Conservation (phyloP, 2,888 invertebrate genomes). For the Diaphora mendica region DNA sequence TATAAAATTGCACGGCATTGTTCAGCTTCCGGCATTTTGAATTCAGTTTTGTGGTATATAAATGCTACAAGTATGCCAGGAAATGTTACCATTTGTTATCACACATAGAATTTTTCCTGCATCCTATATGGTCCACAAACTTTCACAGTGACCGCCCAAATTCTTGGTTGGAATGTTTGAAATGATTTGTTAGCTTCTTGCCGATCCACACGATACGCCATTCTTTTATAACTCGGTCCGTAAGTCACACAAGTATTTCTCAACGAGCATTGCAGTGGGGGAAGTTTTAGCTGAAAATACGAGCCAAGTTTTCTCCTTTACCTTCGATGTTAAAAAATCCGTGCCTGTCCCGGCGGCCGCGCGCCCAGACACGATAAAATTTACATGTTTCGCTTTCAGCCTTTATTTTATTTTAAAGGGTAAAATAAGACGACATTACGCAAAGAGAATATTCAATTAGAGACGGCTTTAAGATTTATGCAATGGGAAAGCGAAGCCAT, state of each 20-base stretch:
- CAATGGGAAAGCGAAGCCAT: slow-evolving; percentile 55
- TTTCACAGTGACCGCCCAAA: slow-evolving; percentile 60
- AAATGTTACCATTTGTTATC: slow-evolving; percentile 39
- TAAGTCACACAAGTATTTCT: slow-evolving; percentile 81
- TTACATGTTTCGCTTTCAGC: slow-evolving; percentile 83
- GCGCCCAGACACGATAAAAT: slow-evolving; percentile 82
- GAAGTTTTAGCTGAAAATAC: slow-evolving; percentile 82
- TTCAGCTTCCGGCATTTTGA: slow-evolving; percentile 40
- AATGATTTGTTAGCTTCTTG: slow-evolving; percentile 72
- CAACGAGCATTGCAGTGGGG: slow-evolving; percentile 75
- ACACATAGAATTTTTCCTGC: slow-evolving; percentile 44
- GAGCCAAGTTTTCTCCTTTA: slow-evolving; percentile 81
- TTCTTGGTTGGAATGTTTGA: slow-evolving; percentile 57
- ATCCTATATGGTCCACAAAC: slow-evolving; percentile 48
- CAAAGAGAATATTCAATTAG: slow-evolving; percentile 85
- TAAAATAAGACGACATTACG: slow-evolving; percentile 82
- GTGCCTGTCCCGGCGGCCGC: slow-evolving; percentile 68
- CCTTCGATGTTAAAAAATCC: slow-evolving; percentile 78
- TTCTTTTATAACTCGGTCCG: slow-evolving; percentile 77
- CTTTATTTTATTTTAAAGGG: slow-evolving; percentile 85
- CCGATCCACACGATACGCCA: slow-evolving; percentile 68
- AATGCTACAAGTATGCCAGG: slow-evolving; percentile 25
- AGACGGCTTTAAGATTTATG: slow-evolving; percentile 79
- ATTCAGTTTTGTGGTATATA: slow-evolving; percentile 44
- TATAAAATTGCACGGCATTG: slow-evolving; percentile 35